Evolutionary conservation across 2,113 vertebrate genomes (phyloP).

Genomic region (Anhinga anhinga): DNA sequence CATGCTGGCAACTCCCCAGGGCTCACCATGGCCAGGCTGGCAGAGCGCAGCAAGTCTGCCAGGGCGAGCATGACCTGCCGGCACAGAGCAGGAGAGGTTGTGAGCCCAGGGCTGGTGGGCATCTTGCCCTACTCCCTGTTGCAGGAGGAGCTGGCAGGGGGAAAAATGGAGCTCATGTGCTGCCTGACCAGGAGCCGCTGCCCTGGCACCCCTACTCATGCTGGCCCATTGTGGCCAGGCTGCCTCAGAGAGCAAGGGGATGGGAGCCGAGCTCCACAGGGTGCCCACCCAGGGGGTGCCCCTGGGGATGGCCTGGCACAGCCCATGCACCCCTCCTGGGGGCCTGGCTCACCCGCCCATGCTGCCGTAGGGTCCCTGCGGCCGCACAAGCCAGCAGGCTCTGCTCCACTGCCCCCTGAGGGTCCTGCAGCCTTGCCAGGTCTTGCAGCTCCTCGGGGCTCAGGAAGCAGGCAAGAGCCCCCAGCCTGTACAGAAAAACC

Average conservation of each 20-base stretch:
- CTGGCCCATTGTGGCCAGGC: neutral
- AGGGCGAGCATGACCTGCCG: conserved; percentile 82
- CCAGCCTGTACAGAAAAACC: conserved; percentile 71
- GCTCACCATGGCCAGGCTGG: conserved; percentile 72
- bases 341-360: conserved; percentile 77
- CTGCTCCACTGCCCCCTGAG: conserved; percentile 73
- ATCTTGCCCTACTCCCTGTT: neutral
- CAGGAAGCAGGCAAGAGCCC: conserved; percentile 83
- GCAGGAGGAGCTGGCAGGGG: neutral
- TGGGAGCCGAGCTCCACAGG: neutral
- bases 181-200: neutral
- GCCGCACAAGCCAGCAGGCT: conserved; percentile 82
- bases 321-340: neutral
- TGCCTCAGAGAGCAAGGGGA: neutral
- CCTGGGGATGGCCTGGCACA: neutral
- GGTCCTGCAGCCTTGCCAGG: conserved; percentile 71
- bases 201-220: neutral
- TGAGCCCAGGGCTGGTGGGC: neutral
- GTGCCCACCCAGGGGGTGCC: neutral
- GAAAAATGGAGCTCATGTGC: neutral
- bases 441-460: conserved; percentile 78
- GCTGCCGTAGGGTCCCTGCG: conserved; percentile 74
- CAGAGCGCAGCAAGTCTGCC: conserved; percentile 70
- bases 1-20: conserved; percentile 71
- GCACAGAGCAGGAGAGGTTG: neutral